Evolutionary conservation across 1,140 invertebrate genomes (phyloP).

Genomic region (Brachionus plicatilis): DNA sequence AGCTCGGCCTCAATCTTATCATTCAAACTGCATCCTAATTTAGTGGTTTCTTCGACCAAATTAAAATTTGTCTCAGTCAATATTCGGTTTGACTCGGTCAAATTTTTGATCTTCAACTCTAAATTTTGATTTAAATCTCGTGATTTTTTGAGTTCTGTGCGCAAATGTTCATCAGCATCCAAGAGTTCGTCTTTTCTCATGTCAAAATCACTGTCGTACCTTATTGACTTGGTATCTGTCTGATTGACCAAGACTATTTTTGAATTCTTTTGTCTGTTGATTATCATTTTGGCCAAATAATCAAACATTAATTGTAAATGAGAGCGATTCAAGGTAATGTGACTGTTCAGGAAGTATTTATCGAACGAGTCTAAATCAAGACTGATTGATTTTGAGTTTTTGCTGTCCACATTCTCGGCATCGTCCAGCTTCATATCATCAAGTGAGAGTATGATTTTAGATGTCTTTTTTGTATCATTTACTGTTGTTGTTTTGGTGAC

Average conservation of each 20-base stretch:
- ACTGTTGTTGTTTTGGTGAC: not conserved
- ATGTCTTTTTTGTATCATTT: slow-evolving; percentile 10
- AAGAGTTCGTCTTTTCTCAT: not conserved
- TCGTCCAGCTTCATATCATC: not conserved
- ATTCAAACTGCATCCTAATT: not conserved
- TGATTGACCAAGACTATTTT: not conserved
- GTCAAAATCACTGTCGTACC: not conserved
- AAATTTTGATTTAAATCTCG: not conserved
- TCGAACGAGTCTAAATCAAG: not conserved
- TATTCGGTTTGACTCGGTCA: not conserved
- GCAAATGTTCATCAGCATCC: not conserved
- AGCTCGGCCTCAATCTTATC: not conserved
- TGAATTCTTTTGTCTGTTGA: not conserved
- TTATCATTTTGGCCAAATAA: not conserved
- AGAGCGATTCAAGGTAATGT: slow-evolving; percentile 1
- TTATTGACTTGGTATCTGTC: not conserved
- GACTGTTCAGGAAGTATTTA: slow-evolving; percentile 23
- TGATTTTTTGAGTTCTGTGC: not conserved
- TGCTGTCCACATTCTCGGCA: not conserved
- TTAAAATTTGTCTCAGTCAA: slow-evolving; percentile 13
- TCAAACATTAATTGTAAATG: slow-evolving; percentile 2
- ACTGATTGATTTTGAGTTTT: not conserved
- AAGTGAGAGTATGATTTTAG: not conserved
- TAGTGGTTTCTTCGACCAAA: not conserved
- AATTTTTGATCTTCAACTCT: not conserved